Evolutionary conservation across 2,888 invertebrate species (phyloP).

Genomic region (Sinodicranocentrus sp.): DNA sequence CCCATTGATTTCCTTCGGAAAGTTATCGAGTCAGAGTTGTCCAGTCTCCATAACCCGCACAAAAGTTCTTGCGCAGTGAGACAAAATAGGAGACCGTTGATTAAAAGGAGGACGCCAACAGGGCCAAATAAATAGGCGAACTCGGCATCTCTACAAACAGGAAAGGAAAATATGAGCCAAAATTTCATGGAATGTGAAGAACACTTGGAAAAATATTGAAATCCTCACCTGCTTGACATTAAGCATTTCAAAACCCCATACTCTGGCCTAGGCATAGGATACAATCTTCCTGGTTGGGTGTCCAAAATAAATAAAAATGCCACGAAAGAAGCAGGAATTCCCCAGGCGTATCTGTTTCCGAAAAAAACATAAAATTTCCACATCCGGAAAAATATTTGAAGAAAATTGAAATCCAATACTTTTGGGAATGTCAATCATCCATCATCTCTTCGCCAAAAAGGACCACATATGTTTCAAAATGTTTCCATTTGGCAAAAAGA

Average conservation of each 20-base stretch:
- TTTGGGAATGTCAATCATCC: constrained; percentile 9
- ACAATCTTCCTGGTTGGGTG: constrained; percentile 69
- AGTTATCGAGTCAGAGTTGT: constrained; percentile 70
- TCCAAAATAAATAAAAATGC: constrained; percentile 73
- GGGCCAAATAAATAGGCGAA: constrained; percentile 75
- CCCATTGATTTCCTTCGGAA: constrained; percentile 76
- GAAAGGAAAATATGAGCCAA: no score
- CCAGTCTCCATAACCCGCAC: constrained; percentile 75
- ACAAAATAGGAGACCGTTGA: constrained; percentile 75
- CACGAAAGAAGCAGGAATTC: constrained; percentile 75
- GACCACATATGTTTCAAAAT: background rate
- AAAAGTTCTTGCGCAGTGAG: constrained; percentile 76
- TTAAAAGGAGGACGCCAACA: constrained; percentile 73
- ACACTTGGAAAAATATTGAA: background rate
- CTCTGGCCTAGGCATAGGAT: constrained; percentile 74
- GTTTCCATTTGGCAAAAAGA: no score
- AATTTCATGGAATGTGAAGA: background rate
- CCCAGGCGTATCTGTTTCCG: constrained; percentile 73
- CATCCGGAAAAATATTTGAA: background rate
- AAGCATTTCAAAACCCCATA: constrained; percentile 74
- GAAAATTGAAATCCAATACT: background rate
- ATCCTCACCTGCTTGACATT: constrained; percentile 74
- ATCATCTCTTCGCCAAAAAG: background rate
- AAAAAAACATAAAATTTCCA: background rate
- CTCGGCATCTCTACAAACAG: constrained; percentile 72